Conservation (phyloP, 2,113 vertebrate genomes). For the Psilopsiagon aymara region DNA sequence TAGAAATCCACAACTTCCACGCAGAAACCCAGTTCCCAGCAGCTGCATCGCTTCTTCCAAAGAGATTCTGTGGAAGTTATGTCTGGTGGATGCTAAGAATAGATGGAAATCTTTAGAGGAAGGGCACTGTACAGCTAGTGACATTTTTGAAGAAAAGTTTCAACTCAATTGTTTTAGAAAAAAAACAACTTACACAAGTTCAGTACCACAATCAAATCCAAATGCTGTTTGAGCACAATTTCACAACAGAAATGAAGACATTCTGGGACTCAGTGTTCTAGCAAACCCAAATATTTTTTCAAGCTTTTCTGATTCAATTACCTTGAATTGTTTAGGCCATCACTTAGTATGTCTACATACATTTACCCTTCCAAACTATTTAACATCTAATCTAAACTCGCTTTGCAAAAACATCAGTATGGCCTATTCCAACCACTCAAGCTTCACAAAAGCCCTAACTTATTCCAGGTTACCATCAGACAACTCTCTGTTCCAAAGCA, state of each 20-base stretch:
- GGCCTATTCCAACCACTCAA: neutral
- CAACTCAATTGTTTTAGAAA: neutral
- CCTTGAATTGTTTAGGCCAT: neutral
- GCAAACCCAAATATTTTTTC: neutral
- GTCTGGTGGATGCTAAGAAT: constrained; percentile 67
- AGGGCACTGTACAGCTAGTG: neutral
- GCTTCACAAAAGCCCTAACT: neutral
- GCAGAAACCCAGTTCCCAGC: constrained; percentile 88
- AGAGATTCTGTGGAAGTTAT: constrained; percentile 73
- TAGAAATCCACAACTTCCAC: constrained; percentile 89
- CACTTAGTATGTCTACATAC: neutral
- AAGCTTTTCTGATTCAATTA: neutral
- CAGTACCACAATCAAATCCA: neutral
- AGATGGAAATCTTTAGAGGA: neutral
- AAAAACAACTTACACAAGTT: neutral
- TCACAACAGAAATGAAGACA: neutral
- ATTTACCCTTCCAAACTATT: neutral
- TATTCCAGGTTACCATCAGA: neutral
- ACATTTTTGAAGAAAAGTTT: neutral
- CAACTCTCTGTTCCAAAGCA: neutral
- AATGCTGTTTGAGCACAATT: neutral
- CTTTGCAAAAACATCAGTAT: neutral
- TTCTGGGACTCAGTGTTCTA: neutral
- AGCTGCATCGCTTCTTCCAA: constrained; percentile 90
- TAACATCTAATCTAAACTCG: neutral